Base-by-base conservation (phyloP, 2,888 invertebrate genomes). In the Callimorpha dominula region DNA sequence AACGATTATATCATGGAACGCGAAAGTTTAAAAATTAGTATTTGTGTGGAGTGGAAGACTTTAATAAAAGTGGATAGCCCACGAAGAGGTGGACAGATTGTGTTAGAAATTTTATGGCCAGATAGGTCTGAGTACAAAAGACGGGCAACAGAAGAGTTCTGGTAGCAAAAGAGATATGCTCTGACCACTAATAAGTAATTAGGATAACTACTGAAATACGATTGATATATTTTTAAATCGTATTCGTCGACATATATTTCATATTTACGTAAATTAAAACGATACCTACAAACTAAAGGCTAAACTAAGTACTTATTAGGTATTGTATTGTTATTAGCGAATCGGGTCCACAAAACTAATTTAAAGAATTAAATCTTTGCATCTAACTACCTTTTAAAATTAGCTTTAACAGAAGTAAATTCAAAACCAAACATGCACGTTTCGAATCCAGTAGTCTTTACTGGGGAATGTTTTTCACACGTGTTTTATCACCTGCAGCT, bases 381-480 rank as follows among this genome's bases (percentile, higher is more conserved):
- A 20, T 57, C 4, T 42, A 14, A 20, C 31, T 31, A 31, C 1
- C 31, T 14, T 40, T 15, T 15, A 15, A 62, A 40, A 62, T 8
- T 42, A 62, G 5, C 40, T 62, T 62, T 40, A 62, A 62, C 15
- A 62, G 17, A 50, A 49, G 65, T 65, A 31, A 50, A 20, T 31
- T 31, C 14, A 65, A 65, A 31, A 50, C 9, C 49, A 31, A 65
- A 54, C 40, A 70, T 42, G 50, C 43, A 12, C 20, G 52, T 15
- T 46, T 68, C 31, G 46, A 62, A 50, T 43, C 57, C 60, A 68
- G 65, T 43, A 65, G 31, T 74, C n/a, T 49, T 68, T 43, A 15
- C 60, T 66, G 63, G 54, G 31, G 1, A 70, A 70, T 68, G 73
- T 72, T 73, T 52, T 70, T 73, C 67, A 70, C 70, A 57, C 57